Evolutionary conservation across 2,888 invertebrate species (phyloP).

Genomic region (Sycophila texana): DNA sequence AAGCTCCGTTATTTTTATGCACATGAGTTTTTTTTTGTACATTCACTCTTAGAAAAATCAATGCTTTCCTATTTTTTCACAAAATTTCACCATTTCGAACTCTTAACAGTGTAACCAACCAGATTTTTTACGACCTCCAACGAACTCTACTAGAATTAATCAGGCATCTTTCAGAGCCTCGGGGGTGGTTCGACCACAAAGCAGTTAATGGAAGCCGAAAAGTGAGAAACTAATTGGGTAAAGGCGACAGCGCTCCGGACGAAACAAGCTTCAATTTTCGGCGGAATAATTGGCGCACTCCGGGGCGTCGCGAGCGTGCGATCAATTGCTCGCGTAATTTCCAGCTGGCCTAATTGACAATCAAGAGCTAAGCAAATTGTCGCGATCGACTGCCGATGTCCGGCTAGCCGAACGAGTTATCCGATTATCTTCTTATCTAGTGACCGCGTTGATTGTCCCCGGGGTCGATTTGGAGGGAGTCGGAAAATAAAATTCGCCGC

Average conservation of each 20-base stretch:
- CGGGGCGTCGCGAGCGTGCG: not conserved
- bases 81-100: no score
- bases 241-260: not conserved
- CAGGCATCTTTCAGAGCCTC: not conserved
- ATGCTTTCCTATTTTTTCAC: no score
- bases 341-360: conserved; percentile 68
- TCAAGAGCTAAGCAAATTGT: conserved; percentile 68
- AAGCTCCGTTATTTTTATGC: no score
- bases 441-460: conserved; percentile 7
- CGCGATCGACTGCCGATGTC: conserved; percentile 68
- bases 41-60: no score
- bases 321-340: conserved; percentile 62
- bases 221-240: not conserved
- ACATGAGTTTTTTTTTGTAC: no score
- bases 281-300: conserved; percentile 24
- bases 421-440: conserved; percentile 48
- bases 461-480: not conserved
- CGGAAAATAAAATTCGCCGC: not conserved
- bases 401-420: conserved; percentile 51
- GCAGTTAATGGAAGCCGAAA: not conserved
- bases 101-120: no score
- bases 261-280: conserved; percentile 31
- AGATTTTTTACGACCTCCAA: no score
- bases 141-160: no score
- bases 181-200: not conserved